These are phyloP conservation scores for Formica exsecta DNA, from an alignment of 1,140 invertebrate genomes.

Conservation along the genomic window DNA sequence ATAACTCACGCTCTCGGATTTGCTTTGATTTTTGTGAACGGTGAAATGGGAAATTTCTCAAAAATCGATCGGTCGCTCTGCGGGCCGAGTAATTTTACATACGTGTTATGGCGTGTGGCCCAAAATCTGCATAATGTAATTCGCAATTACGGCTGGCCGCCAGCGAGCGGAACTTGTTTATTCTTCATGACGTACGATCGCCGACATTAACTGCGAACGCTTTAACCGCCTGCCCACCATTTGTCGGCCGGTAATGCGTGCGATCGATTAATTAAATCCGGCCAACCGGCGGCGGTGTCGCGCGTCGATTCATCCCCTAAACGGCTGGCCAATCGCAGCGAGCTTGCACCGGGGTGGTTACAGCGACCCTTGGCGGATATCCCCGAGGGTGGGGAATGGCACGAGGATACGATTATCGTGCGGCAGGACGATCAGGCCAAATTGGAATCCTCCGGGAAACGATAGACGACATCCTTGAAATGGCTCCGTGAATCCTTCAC, in stretches of 20 bases:
- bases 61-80: background rate
- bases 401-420: slow-evolving; percentile 57
- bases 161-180: slow-evolving; percentile 73
- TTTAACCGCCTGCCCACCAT: slow-evolving; percentile 73
- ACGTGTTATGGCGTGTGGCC: slow-evolving; percentile 8
- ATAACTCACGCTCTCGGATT: background rate
- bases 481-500: background rate
- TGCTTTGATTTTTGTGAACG: background rate
- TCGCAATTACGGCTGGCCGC: slow-evolving; percentile 51
- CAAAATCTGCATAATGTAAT: slow-evolving; percentile 46
- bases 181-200: slow-evolving; percentile 73
- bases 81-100: slow-evolving; percentile 7
- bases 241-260: slow-evolving; percentile 75
- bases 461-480: slow-evolving; percentile 28
- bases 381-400: slow-evolving; percentile 12
- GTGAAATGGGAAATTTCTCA: background rate
- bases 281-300: slow-evolving; percentile 75
- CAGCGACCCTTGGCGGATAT: slow-evolving; percentile 54
- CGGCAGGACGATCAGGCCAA: slow-evolving; percentile 61
- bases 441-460: slow-evolving; percentile 51
- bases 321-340: slow-evolving; percentile 73
- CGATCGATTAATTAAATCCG: slow-evolving; percentile 79
- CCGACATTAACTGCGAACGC: slow-evolving; percentile 70
- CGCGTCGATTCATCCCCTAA: slow-evolving; percentile 76
- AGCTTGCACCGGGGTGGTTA: slow-evolving; percentile 51